These are phyloP conservation scores for Talpa occidentalis DNA, from an alignment of 2,113 vertebrate genomes.

Conservation along the genomic window DNA sequence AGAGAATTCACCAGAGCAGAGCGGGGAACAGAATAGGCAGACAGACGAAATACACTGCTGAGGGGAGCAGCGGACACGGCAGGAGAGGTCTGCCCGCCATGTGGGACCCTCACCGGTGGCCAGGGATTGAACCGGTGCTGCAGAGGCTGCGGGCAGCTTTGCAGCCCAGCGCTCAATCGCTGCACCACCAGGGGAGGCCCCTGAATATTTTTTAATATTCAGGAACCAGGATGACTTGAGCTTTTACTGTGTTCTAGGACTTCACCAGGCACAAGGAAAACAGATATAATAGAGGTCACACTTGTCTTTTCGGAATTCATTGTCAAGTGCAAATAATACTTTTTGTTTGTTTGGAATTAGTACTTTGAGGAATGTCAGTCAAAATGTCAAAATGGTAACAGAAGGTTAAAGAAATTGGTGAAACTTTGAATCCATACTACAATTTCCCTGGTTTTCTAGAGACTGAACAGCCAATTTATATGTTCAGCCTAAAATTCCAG, in stretches of 20 bases:
- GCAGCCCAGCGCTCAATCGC: too few species aligned
- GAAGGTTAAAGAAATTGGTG: neutral
- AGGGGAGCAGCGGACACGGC: too few species aligned
- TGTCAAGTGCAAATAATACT: neutral
- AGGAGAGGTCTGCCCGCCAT: too few species aligned
- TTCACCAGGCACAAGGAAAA: neutral
- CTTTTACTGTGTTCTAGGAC: neutral
- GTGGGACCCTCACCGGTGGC: too few species aligned
- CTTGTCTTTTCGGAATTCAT: neutral
- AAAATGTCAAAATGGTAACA: neutral
- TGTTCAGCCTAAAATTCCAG: neutral
- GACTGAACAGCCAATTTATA: neutral
- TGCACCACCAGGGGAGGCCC: too few species aligned
- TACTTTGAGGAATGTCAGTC: neutral
- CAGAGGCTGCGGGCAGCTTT: too few species aligned
- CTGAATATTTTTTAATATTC: slow-evolving; percentile 26
- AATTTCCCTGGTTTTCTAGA: neutral
- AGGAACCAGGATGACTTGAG: neutral
- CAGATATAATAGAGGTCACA: neutral
- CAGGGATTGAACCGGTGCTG: too few species aligned
- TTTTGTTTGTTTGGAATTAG: neutral
- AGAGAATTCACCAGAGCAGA: too few species aligned
- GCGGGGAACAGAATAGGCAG: too few species aligned
- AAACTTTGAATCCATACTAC: slow-evolving; percentile 28
- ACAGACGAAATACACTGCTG: too few species aligned